Conservation (phyloP, 2,113 vertebrate genomes). For the Strix uralensis region DNA sequence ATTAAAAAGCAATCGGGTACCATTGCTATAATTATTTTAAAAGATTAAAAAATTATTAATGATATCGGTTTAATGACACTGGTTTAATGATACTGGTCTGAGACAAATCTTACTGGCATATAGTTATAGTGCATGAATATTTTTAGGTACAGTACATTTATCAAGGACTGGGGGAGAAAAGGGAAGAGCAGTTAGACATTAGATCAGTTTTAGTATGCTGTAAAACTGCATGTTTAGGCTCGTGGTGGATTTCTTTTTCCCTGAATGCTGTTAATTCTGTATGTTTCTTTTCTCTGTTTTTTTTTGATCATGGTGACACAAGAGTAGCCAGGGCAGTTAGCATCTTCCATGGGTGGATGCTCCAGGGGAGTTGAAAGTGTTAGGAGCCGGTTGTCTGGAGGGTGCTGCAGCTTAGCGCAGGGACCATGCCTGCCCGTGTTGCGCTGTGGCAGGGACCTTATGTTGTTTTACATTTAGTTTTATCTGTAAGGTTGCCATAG, state of each 20-base stretch:
- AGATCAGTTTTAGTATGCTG: not conserved
- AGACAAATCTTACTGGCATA: not conserved
- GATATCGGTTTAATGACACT: not conserved
- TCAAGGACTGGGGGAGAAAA: not conserved
- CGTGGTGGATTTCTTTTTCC: not conserved
- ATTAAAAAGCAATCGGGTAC: not conserved
- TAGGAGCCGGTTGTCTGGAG: not conserved
- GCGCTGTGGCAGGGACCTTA: accelerated
- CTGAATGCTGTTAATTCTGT: not conserved
- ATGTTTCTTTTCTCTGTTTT: not conserved
- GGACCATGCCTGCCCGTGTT: accelerated
- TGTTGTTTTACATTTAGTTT: not conserved
- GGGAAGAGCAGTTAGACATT: not conserved
- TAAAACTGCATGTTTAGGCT: not conserved
- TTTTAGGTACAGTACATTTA: not conserved
- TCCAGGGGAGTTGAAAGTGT: not conserved
- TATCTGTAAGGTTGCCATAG: not conserved
- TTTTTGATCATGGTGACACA: not conserved
- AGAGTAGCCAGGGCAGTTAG: not conserved
- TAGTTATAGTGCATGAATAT: accelerated
- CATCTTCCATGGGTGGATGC: not conserved
- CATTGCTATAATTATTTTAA: not conserved
- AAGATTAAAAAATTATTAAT: not conserved
- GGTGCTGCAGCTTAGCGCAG: accelerated
- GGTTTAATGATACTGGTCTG: not conserved